phyloP scores from a whole-genome alignment of 2,113 vertebrate species.

The Labeo catla region DNA sequence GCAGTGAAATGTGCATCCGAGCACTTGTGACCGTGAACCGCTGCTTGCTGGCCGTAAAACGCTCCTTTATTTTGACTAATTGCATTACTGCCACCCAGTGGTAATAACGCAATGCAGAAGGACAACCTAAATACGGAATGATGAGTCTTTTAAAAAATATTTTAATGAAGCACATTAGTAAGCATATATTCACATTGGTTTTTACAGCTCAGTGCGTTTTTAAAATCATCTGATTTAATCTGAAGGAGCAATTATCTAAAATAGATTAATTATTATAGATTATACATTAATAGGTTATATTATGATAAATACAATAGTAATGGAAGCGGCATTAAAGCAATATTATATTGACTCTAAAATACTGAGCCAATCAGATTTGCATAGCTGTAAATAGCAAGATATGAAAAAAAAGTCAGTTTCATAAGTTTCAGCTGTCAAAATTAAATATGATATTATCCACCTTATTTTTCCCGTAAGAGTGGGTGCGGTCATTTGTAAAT shows the following conservation, averaged over 20 bases:
- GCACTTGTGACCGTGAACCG: constrained; percentile 51
- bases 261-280: not conserved
- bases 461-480: no score
- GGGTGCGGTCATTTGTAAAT: no score
- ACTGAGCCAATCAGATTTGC: not conserved
- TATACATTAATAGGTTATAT: not conserved
- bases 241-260: not conserved
- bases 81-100: constrained; percentile 69
- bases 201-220: not conserved
- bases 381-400: no score
- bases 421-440: not conserved
- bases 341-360: not conserved
- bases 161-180: not conserved
- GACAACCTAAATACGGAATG: not conserved
- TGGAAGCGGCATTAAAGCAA: not conserved
- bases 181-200: not conserved
- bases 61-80: not conserved
- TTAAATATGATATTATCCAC: no score
- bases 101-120: not conserved
- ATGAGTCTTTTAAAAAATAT: not conserved
- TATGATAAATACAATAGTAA: not conserved
- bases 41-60: constrained; percentile 34
- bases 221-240: not conserved
- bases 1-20: constrained; percentile 53
- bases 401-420: no score